Percentiles rank a stretch among this genome's conserved stretches.
Evolutionary conservation across 2,888 invertebrate species (phyloP).

Genomic region (Penaeus monodon): DNA sequence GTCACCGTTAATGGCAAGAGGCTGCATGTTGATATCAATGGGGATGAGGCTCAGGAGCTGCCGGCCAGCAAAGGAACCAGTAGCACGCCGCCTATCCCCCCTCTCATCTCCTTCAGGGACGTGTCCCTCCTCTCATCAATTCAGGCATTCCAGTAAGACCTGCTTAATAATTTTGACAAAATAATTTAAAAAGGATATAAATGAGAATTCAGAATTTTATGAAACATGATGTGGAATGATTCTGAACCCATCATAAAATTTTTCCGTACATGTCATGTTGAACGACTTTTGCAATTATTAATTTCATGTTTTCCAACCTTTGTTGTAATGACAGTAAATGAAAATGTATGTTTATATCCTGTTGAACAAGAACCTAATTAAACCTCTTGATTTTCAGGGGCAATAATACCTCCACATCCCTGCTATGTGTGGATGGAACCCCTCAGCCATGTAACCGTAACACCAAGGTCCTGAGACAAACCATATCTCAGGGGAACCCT

Average conservation of each 20-base stretch:
- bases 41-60: constrained; percentile 51
- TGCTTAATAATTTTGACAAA: not conserved
- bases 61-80: constrained; percentile 24
- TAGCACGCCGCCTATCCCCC: constrained; percentile 29
- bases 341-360: not conserved
- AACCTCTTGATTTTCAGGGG: constrained; percentile 23
- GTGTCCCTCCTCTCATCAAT: constrained; percentile 50
- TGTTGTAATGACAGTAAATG: too few relatives aligned
- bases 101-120: constrained; percentile 46
- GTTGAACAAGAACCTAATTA: not conserved
- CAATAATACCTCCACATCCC: constrained; percentile 18
- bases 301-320: too few relatives aligned
- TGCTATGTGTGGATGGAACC: constrained; percentile 39
- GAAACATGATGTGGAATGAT: too few relatives aligned
- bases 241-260: too few relatives aligned
- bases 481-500: constrained; percentile 23
- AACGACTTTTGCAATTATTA: too few relatives aligned
- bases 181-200: not conserved
- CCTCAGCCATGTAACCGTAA: constrained; percentile 21
- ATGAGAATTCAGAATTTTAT: too few relatives aligned
- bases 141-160: constrained; percentile 30
- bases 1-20: constrained; percentile 4
- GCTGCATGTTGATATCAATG: constrained; percentile 32
- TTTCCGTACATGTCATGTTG: too few relatives aligned
- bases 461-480: constrained; percentile 19